Base-by-base conservation (phyloP, 2,888 invertebrate species). In the Rugalucina vietnamica region DNA sequence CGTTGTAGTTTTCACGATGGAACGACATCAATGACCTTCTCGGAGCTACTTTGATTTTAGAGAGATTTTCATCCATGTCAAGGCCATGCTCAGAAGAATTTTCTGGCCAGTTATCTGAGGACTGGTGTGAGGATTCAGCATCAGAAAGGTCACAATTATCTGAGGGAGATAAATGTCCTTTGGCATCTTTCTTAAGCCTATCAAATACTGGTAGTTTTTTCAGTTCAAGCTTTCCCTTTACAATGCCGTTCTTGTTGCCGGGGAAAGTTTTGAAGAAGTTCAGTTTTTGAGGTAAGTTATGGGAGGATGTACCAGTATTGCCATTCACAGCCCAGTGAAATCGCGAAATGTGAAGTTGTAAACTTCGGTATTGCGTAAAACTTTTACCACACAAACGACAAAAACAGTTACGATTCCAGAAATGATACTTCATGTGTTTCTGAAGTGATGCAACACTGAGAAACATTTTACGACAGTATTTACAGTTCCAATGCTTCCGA, bases 291-390 rank as follows among this genome's bases (percentile, higher is more conserved):
- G 76, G 70, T 1, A 85, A 37, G 60, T 81, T 76, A 5, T 24
- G 49, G 0, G 82, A 76, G 24, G 79, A 54, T 14, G 57, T 43
- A 29, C 60, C 74, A 27, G 75, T 60, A 65, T 85, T 81, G n/a
- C 80, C 75, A n/a, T 39, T 49, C 10, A 79, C 84, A 60, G 82
- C 81, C 83, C 84, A 84, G 65, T 88, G 88, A 69, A 82, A 82
- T 72, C 82, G 60, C 12, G 85, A 82, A 39, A 94, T 93, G 87
- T 95, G 95, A 69, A 94, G 93, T 39, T 94, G 92, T 49, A 95
- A 90, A 81, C 94, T 95, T 32, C 94, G 88, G 49, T 93, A 91
- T 80, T 95, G 95, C 69, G 92, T 93, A 84, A 95, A 95, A n/a
- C 94, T 94, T 76, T 93, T 91, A 18, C 95, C 94, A 89, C 95